Percentiles rank a stretch among this genome's conserved stretches.
Evolutionary conservation across 2,113 vertebrate species (phyloP).

Genomic region (Eulemur rufifrons): DNA sequence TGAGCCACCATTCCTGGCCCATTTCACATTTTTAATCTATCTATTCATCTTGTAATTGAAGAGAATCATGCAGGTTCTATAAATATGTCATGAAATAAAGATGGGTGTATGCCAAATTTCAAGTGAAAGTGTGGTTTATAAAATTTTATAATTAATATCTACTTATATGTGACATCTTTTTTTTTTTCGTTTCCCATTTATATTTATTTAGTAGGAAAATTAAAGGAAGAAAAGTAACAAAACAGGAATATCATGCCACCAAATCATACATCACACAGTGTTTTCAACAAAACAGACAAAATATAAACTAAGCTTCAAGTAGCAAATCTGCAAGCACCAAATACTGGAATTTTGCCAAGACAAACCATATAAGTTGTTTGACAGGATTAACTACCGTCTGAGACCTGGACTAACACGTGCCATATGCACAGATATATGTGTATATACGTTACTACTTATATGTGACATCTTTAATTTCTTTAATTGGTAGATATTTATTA

Average conservation of each 20-base stretch:
- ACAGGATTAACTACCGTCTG: not conserved
- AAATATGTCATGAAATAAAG: conserved; percentile 14
- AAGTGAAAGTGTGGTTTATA: not conserved
- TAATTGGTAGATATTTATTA: not conserved
- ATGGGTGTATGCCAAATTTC: not conserved
- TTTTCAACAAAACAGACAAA: conserved; percentile 27
- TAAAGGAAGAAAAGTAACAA: not conserved
- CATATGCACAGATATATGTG: not conserved
- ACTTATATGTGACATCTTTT: not conserved
- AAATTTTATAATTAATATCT: not conserved
- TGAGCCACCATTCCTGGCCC: too few relatives aligned
- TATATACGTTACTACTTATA: too few relatives aligned
- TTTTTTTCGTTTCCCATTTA: not conserved
- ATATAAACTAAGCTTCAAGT: not conserved
- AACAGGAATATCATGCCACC: not conserved
- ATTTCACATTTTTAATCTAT: not conserved
- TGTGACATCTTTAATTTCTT: not conserved
- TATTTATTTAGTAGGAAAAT: conserved; percentile 4
- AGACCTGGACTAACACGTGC: not conserved
- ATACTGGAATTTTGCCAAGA: not conserved
- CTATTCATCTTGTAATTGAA: not conserved
- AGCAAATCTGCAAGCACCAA: not conserved
- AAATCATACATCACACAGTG: not conserved
- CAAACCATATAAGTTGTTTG: not conserved
- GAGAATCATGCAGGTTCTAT: not conserved